A percentile compares a stretch with the other conserved stretches of the same genome.
phyloP scores from a whole-genome alignment of 2,113 vertebrate species.

The Phylloscopus whistleri region DNA sequence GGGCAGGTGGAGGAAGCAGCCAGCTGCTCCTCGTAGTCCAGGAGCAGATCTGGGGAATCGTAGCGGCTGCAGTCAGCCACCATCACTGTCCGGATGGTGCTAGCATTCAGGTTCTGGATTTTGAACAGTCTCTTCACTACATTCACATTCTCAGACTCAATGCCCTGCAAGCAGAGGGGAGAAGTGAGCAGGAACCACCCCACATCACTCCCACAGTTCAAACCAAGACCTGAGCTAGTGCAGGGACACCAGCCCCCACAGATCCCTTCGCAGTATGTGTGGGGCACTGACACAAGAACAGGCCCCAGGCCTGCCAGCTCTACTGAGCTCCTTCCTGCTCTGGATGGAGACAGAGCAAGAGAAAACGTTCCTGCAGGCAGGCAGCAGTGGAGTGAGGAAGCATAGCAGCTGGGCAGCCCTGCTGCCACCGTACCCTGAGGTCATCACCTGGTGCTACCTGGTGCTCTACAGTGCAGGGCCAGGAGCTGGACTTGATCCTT shows the following conservation, averaged over 20 bases:
- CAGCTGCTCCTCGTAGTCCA: constrained; percentile 79
- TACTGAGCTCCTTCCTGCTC: neutral
- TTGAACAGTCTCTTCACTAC: constrained; percentile 98
- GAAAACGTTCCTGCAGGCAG: neutral
- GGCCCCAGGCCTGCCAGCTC: neutral
- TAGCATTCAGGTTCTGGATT: constrained; percentile 96
- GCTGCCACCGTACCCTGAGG: neutral
- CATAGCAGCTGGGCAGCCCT: neutral
- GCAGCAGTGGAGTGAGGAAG: neutral
- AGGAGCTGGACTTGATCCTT: neutral
- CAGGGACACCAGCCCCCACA: accelerated
- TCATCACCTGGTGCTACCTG: neutral
- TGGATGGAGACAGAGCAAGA: neutral
- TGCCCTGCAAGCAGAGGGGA: constrained; percentile 71
- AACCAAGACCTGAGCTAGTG: accelerated
- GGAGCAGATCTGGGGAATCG: constrained; percentile 83
- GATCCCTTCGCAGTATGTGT: neutral
- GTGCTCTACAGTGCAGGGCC: neutral
- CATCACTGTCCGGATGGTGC: constrained; percentile 95
- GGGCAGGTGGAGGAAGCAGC: constrained; percentile 66
- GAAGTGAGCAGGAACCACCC: neutral
- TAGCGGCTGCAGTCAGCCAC: constrained; percentile 92
- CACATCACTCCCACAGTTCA: neutral
- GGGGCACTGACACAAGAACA: accelerated
- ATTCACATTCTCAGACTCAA: constrained; percentile 94